Conservation (phyloP, 2,888 invertebrate genomes). For the Cephus rjabovi region DNA sequence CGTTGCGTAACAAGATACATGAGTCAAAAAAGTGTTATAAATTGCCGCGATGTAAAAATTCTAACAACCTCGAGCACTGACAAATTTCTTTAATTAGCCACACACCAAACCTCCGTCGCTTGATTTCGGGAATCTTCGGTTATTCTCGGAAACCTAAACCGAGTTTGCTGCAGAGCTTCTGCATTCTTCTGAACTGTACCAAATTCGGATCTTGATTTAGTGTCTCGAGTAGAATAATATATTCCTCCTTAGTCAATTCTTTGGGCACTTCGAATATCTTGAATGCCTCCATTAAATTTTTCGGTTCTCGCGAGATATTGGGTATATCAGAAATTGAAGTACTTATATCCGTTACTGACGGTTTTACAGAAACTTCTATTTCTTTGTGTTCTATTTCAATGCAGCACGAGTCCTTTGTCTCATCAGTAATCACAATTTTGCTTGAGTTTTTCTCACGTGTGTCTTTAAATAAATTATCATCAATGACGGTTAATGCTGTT, state of each 20-base stretch:
- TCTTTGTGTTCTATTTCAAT: conserved; percentile 41
- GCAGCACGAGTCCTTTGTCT: conserved; percentile 23
- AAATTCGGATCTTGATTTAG: conserved; percentile 42
- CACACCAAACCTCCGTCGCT: not conserved
- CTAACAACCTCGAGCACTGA: conserved; percentile 6
- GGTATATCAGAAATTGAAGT: conserved; percentile 49
- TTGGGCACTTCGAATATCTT: conserved; percentile 44
- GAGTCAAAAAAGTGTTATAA: conserved; percentile 24
- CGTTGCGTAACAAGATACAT: not conserved
- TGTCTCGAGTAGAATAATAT: conserved; percentile 38
- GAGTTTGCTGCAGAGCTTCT: conserved; percentile 41
- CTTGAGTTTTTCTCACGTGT: not conserved
- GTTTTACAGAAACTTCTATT: conserved; percentile 49
- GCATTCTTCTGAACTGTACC: conserved; percentile 37
- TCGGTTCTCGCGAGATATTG: not conserved
- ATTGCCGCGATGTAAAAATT: conserved; percentile 3
- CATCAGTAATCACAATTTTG: not conserved
- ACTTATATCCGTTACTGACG: conserved; percentile 48
- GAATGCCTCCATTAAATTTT: conserved; percentile 20
- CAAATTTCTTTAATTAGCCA: conserved; percentile 11
- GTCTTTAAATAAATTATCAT: not conserved
- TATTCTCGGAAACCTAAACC: conserved; percentile 32
- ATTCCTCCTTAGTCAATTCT: conserved; percentile 47
- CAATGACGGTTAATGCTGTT: not conserved
- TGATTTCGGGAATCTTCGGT: not conserved